phyloP scores from a whole-genome alignment of 2,797 vertebrate genomes.

The Taenioides sp. region DNA sequence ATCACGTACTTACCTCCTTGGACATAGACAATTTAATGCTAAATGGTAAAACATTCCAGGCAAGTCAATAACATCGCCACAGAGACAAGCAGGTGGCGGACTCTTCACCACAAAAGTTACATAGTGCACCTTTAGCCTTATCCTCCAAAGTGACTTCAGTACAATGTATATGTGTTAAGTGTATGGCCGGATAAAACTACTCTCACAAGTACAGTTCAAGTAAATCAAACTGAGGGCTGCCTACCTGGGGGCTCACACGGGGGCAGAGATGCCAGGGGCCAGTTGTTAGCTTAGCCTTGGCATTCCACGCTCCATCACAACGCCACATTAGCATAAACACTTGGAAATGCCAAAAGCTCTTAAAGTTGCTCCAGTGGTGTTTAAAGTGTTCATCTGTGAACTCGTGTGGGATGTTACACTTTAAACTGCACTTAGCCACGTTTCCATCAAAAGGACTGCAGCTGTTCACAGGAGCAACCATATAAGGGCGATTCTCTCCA shows the following conservation, averaged over 20 bases:
- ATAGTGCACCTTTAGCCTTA: no score
- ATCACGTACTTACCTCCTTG: no score
- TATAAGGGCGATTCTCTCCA: conserved; percentile 43
- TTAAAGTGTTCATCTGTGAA: conserved; percentile 59
- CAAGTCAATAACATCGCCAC: no score
- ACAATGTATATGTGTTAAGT: background rate
- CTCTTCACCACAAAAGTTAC: no score
- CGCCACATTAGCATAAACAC: conserved; percentile 74
- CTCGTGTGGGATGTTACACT: conserved; percentile 64
- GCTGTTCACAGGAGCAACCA: conserved; percentile 52
- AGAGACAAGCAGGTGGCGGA: no score
- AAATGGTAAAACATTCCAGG: no score
- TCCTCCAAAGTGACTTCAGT: no score
- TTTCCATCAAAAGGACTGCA: conserved; percentile 65
- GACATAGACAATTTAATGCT: no score
- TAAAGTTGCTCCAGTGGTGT: conserved; percentile 58
- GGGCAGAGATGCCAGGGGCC: conserved; percentile 78
- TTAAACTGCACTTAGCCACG: conserved; percentile 50
- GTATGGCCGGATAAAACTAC: background rate
- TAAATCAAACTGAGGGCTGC: background rate
- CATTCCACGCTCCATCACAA: conserved; percentile 71
- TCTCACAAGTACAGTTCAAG: background rate
- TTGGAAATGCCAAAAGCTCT: conserved; percentile 72
- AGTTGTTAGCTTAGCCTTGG: conserved; percentile 77
- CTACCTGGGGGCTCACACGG: conserved; percentile 79